Evolutionary conservation across 2,888 invertebrate species (phyloP).

Genomic region (Cordylochernes scorpioides): DNA sequence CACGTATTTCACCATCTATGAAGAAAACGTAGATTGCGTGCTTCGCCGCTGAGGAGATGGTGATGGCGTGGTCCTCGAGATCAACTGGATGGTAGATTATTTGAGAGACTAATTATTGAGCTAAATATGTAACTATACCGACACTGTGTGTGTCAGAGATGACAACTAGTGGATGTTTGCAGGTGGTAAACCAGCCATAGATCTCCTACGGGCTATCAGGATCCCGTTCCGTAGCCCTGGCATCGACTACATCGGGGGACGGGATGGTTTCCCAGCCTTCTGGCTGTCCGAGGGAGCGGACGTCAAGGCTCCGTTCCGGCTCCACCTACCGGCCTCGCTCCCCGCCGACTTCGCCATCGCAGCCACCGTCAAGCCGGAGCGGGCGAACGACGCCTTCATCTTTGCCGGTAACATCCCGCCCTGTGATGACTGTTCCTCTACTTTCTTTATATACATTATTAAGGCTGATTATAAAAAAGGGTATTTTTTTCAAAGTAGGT

Average conservation of each 20-base stretch:
- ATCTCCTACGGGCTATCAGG: slow-evolving; percentile 49
- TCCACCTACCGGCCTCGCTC: slow-evolving; percentile 28
- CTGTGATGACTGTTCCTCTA: not conserved
- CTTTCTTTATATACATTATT: not conserved
- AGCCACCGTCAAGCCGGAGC: slow-evolving; percentile 45
- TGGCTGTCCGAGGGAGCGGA: slow-evolving; percentile 53
- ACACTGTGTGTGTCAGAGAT: too few relatives aligned
- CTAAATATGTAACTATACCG: too few relatives aligned
- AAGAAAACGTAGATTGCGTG: too few relatives aligned
- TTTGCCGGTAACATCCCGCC: slow-evolving; percentile 6
- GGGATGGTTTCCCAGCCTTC: slow-evolving; percentile 64
- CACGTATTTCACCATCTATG: too few relatives aligned
- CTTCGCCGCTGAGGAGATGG: too few relatives aligned
- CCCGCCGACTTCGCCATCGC: slow-evolving; percentile 61
- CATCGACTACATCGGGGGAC: slow-evolving; percentile 48
- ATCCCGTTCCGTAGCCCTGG: slow-evolving; percentile 31
- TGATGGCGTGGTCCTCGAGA: too few relatives aligned
- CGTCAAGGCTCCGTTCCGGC: slow-evolving; percentile 30
- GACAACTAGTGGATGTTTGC: too few relatives aligned
- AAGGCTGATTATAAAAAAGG: too few relatives aligned
- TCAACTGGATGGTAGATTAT: too few relatives aligned
- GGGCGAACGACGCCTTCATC: slow-evolving; percentile 30
- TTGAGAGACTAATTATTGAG: too few relatives aligned
- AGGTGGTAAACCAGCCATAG: slow-evolving; percentile 32
- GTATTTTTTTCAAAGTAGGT: too few relatives aligned